Evolutionary conservation across 37 sponge, comb jelly and placozoan species (phyloP), one percentile per base, ranked within the genome.

Genomic region (Amphimedon queenslandica): DNA sequence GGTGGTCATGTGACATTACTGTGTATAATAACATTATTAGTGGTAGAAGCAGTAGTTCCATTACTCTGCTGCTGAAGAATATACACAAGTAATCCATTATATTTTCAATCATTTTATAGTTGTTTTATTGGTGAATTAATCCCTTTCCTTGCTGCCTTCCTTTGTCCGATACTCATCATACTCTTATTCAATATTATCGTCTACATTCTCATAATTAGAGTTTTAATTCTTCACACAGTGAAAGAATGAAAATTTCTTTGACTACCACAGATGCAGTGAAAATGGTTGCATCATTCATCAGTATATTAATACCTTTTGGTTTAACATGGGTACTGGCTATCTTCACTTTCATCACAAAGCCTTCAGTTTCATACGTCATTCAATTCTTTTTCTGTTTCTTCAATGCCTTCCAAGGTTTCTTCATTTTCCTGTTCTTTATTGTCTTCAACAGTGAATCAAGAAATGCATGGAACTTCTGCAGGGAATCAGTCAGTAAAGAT

Each of bases 331-430:
- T 47, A 18, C 13, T 47, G 51, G 8, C 51, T 18, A 47, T 47
- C 13, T 47, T 47, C 51, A 47, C 51, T 18, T 47, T 13, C 8
- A 13, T 47, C 13, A 47, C 51, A 47, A 47, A 47, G 8, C 51
- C 13, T 18, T 8, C 8, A 8, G 71, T 53, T 25, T 63, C 61
- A 1, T 20, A 61, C 1, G 77, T 35, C 16, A 51, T 76, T 36
- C 77, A 76, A 35, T 23, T 66, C 63, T 38, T 74, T 31, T 74
- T 74, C 37, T 39, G 40, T 8, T 33, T 74, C 6, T 74, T 63
- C 61, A 76, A 38, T 53, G 64, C 77, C 31, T 29, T 76, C 16
- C 77, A 76, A 51, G 77, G 77, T 20, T 76, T 76, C 36, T 65
- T 76, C 53, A 63, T 76, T 21, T 76, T 76, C 13, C 10, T 76